phyloP scores from a whole-genome alignment of 2,888 invertebrate genomes.

The Geophilus truncorum region DNA sequence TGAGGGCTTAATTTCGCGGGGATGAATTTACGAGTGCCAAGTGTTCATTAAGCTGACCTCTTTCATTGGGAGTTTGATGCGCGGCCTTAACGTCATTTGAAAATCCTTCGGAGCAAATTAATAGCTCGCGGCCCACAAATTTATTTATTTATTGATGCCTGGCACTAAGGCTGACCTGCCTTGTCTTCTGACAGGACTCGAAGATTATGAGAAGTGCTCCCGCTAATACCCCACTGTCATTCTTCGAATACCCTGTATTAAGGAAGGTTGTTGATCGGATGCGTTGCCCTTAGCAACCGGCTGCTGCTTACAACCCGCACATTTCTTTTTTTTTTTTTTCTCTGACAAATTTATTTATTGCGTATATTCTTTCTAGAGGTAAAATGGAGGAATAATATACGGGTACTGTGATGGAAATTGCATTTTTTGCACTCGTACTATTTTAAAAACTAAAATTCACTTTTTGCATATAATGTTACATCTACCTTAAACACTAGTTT shows the following conservation, averaged over 20 bases:
- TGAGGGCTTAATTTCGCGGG: background rate
- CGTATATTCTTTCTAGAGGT: background rate
- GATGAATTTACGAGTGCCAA: background rate
- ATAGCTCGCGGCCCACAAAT: background rate
- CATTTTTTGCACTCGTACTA: too few relatives aligned
- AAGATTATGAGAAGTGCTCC: conserved; percentile 25
- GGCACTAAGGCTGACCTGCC: background rate
- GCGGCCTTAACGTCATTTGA: background rate
- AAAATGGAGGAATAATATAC: background rate
- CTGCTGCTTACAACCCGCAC: background rate
- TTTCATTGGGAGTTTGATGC: too few relatives aligned
- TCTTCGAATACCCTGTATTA: conserved; percentile 21
- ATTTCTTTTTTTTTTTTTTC: too few relatives aligned
- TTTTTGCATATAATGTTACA: too few relatives aligned
- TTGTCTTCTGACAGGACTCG: background rate
- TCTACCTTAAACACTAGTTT: too few relatives aligned
- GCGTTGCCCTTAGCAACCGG: background rate
- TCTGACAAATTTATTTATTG: background rate
- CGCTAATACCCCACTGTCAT: conserved; percentile 24
- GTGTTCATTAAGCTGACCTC: background rate
- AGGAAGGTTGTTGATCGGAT: conserved; percentile 5
- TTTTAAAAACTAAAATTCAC: background rate
- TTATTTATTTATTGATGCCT: conserved; percentile 24
- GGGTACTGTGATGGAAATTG: background rate
- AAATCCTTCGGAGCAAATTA: background rate